A percentile compares a stretch with the other conserved stretches of the same genome.
Evolutionary conservation across 2,888 invertebrate species (phyloP).

Genomic region (Dyspetes luteomarginatus): DNA sequence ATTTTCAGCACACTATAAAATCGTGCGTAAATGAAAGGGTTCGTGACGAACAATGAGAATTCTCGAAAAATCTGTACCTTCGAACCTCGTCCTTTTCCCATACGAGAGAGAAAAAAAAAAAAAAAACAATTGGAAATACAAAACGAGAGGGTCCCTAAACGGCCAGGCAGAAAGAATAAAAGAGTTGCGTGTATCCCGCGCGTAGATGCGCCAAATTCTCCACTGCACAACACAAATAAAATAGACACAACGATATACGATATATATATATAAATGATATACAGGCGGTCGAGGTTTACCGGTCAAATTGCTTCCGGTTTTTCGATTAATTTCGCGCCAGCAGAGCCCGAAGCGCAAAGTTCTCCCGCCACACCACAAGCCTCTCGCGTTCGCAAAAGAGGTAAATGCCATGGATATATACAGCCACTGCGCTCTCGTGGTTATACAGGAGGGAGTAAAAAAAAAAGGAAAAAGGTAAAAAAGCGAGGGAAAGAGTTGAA

Average conservation of each 20-base stretch:
- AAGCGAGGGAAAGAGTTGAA: conserved; percentile 20
- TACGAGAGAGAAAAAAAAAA: conserved; percentile 2
- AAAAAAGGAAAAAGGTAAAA: conserved; percentile 9
- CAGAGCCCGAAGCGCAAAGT: conserved; percentile 57
- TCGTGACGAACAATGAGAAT: conserved; percentile 39
- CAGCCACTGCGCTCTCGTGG: background rate
- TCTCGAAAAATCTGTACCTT: conserved; percentile 11
- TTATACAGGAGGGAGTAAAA: conserved; percentile 1
- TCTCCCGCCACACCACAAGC: conserved; percentile 14
- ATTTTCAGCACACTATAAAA: conserved; percentile 12
- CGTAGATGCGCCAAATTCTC: conserved; percentile 9
- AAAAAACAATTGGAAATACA: conserved; percentile 58
- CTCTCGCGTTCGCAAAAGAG: conserved; percentile 25
- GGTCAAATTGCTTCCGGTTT: conserved; percentile 77
- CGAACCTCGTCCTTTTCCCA: no score
- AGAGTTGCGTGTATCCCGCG: conserved; percentile 20
- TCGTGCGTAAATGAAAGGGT: conserved; percentile 11
- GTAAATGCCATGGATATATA: conserved; percentile 21
- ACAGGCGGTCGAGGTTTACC: conserved; percentile 46
- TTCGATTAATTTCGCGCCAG: conserved; percentile 77
- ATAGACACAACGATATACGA: conserved; percentile 31
- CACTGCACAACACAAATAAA: background rate
- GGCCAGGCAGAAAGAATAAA: conserved; percentile 26
- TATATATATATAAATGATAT: conserved; percentile 14
- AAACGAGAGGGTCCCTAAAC: conserved; percentile 73